Base-by-base conservation (phyloP, 1,140 invertebrate species). In the Drosophila murphyi region DNA sequence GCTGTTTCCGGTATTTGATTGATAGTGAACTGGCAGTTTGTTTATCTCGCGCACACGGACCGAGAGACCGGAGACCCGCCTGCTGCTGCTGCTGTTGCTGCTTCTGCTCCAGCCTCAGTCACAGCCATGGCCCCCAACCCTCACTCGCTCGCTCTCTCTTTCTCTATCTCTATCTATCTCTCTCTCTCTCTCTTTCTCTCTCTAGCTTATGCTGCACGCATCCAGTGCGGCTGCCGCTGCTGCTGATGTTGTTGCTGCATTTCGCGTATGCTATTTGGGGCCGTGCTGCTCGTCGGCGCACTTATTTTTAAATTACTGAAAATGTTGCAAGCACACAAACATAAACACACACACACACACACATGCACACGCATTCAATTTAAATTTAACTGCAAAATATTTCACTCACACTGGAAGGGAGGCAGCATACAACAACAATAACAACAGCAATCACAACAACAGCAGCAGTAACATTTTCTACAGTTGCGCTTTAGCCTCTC, bases 1-100 rank as follows among this genome's bases (percentile, higher is more conserved):
- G 90, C 90, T 92, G 90, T 92, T 92, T 92, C 90, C 90, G 90
- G 90, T 92, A 90, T 92, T 92, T 92, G 90, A 92, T 92, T 92
- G 90, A 92, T 92, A 92, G 90, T 90, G 90, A 91, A 90, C 90
- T 92, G 90, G 87, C 90, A 92, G 87, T 92, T 91, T 91, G 90
- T 91, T 91, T 91, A 91, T 91, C 90, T 91, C 89, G 82, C 75
- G 60, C 80, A 82, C 81, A 82, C 76, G 69, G 70, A 71, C 59
- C 60, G 73, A 76, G 57, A 31, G 57, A 68, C 57, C 56, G 56
- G 82, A 76, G 74, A 77, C 72, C 56, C 56, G 70, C 45, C 60
- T 72, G 67, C 61, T 50, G 72, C 55, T 72, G 12, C 51, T n/a
- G 62, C 20, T 67, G 35, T 37, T 52, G 47, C 20, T 37, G 65